Evolutionary conservation across 1,140 invertebrate genomes (phyloP).

Genomic region (Aphelenchoides besseyi): DNA sequence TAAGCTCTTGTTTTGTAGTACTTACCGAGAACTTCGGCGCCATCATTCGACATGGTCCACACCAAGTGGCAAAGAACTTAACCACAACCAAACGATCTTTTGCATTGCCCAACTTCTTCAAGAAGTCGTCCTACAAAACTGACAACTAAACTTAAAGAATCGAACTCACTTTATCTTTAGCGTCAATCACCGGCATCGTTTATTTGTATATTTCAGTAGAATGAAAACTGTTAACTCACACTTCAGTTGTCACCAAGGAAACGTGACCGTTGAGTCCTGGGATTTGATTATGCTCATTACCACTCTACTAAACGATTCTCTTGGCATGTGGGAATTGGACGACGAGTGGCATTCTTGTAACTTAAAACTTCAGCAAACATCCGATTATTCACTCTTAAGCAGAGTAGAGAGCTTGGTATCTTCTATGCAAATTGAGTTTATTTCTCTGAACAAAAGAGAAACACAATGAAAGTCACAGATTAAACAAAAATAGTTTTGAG

Average conservation of each 20-base stretch:
- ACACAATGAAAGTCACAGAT: no score
- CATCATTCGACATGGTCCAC: conserved; percentile 87
- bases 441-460: no score
- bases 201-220: not conserved
- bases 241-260: not conserved
- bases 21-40: conserved; percentile 71
- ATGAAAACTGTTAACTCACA: not conserved
- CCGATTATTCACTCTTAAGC: no score
- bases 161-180: conserved; percentile 2
- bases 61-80: conserved; percentile 72
- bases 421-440: no score
- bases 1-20: not conserved
- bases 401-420: no score
- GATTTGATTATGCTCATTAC: not conserved
- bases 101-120: conserved; percentile 72
- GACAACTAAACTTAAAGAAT: conserved; percentile 1
- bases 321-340: no score
- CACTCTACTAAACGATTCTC: not conserved
- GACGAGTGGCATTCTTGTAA: no score
- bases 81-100: conserved; percentile 81
- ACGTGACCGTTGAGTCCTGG: not conserved
- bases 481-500: no score
- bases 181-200: not conserved
- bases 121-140: conserved; percentile 66
- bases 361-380: no score